A percentile compares a stretch with the other conserved stretches of the same genome.
phyloP scores from a whole-genome alignment of 2,888 invertebrate species.

The Fissipunctia ypsillon region DNA sequence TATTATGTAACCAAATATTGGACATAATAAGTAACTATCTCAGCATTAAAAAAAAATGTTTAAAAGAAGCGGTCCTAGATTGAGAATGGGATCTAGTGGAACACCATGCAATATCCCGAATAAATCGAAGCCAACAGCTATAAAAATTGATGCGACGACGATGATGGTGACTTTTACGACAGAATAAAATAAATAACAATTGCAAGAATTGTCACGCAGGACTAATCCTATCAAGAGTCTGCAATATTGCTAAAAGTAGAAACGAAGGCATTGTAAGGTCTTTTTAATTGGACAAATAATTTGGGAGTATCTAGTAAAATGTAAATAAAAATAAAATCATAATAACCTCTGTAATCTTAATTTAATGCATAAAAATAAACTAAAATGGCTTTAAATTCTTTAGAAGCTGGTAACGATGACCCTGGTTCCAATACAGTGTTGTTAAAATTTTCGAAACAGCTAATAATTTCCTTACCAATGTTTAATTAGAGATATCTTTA shows the following conservation, averaged over 20 bases:
- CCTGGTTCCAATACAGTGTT: constrained; percentile 42
- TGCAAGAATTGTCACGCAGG: too few relatives aligned
- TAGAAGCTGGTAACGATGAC: constrained; percentile 7
- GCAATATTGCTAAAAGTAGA: not conserved
- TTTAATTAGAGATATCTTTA: constrained; percentile 42
- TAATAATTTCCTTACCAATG: constrained; percentile 37
- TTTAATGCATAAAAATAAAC: not conserved
- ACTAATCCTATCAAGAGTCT: not conserved
- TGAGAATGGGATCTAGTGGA: not conserved
- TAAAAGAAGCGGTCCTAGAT: not conserved
- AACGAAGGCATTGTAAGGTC: not conserved
- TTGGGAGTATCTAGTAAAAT: too few relatives aligned
- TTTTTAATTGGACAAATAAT: too few relatives aligned
- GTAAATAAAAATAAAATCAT: too few relatives aligned
- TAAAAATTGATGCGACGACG: not conserved
- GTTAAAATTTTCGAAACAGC: constrained; percentile 42
- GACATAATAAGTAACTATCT: not conserved
- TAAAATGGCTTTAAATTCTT: not conserved
- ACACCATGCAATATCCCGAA: too few relatives aligned
- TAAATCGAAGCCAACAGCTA: too few relatives aligned
- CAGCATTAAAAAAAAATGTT: not conserved
- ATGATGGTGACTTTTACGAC: too few relatives aligned
- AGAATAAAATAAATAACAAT: too few relatives aligned
- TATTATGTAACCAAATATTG: not conserved
- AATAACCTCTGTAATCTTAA: not conserved